Evolutionary conservation across 2,113 vertebrate species (phyloP).

Genomic region (Felis chaus): DNA sequence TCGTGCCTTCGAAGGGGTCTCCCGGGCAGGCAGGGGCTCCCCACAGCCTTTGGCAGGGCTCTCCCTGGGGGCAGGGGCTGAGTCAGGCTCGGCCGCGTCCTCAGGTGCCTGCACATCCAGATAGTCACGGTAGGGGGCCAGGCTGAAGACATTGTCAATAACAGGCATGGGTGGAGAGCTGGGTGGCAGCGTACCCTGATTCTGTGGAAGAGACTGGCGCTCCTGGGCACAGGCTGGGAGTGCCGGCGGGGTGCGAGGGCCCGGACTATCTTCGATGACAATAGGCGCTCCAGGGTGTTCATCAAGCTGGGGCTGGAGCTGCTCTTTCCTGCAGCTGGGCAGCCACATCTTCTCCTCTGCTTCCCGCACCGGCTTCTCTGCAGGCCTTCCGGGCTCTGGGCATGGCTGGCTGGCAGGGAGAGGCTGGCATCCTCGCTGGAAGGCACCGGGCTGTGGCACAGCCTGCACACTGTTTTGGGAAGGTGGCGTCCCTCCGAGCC

Average conservation of each 20-base stretch:
- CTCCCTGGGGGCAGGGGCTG: fast-evolving
- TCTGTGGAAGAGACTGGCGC: background rate
- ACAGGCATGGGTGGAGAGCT: slow-evolving; percentile 93
- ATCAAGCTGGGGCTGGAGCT: background rate
- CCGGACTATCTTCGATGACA: slow-evolving; percentile 63
- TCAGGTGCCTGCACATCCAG: slow-evolving; percentile 73
- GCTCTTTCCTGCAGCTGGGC: background rate
- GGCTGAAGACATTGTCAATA: slow-evolving; percentile 95
- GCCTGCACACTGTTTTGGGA: slow-evolving; percentile 66
- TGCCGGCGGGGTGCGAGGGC: fast-evolving
- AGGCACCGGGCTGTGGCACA: slow-evolving; percentile 67
- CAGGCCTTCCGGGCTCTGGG: fast-evolving
- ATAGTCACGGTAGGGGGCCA: slow-evolving; percentile 91
- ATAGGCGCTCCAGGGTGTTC: slow-evolving; percentile 17
- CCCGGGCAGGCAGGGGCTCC: fast-evolving
- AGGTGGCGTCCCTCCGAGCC: slow-evolving; percentile 68
- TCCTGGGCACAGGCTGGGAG: background rate
- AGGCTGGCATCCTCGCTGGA: slow-evolving; percentile 73
- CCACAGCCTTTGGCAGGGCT: fast-evolving
- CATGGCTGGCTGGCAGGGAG: background rate
- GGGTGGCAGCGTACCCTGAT: background rate
- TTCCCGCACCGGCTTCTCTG: background rate
- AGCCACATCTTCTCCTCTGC: background rate
- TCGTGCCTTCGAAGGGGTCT: fast-evolving
- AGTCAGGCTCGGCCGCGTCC: fast-evolving